Conservation (phyloP, 2,797 vertebrate species). For the Gambusia yucatana region DNA sequence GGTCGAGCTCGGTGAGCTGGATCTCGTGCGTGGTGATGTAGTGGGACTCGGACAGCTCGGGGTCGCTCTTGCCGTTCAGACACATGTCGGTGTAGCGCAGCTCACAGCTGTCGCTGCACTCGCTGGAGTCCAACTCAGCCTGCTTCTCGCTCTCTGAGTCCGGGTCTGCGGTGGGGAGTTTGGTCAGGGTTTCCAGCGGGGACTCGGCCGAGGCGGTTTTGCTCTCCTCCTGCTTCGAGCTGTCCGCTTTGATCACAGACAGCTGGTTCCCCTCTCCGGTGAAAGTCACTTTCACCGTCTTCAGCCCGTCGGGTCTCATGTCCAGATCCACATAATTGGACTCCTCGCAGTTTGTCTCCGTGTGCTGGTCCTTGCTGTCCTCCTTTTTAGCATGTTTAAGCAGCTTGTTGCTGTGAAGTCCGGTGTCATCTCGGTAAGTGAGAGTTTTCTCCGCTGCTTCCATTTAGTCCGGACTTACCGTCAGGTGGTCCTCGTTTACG, state of each 20-base stretch:
- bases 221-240: slow-evolving; percentile 46
- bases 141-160: slow-evolving; percentile 61
- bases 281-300: slow-evolving; percentile 77
- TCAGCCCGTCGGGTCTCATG: slow-evolving; percentile 70
- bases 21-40: slow-evolving; percentile 98
- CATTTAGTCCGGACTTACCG: slow-evolving; percentile 78
- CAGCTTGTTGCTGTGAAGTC: slow-evolving; percentile 81
- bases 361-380: slow-evolving; percentile 52
- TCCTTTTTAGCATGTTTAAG: slow-evolving; percentile 44
- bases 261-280: slow-evolving; percentile 75
- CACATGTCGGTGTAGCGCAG: slow-evolving; percentile 84
- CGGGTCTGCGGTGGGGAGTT: slow-evolving; percentile 42
- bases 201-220: slow-evolving; percentile 32
- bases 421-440: slow-evolving; percentile 78
- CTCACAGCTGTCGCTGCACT: slow-evolving; percentile 84
- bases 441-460: slow-evolving; percentile 84
- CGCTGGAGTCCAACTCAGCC: slow-evolving; percentile 54
- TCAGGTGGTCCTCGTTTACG: slow-evolving; percentile 75
- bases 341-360: slow-evolving; percentile 60
- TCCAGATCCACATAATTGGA: slow-evolving; percentile 84
- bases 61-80: slow-evolving; percentile 76
- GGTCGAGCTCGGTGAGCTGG: slow-evolving; percentile 94
- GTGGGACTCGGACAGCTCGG: slow-evolving; percentile 84
- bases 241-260: slow-evolving; percentile 68
- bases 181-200: slow-evolving; percentile 46